phyloP scores from a whole-genome alignment of 2,113 vertebrate genomes.

The Prochilodus magdalenae region DNA sequence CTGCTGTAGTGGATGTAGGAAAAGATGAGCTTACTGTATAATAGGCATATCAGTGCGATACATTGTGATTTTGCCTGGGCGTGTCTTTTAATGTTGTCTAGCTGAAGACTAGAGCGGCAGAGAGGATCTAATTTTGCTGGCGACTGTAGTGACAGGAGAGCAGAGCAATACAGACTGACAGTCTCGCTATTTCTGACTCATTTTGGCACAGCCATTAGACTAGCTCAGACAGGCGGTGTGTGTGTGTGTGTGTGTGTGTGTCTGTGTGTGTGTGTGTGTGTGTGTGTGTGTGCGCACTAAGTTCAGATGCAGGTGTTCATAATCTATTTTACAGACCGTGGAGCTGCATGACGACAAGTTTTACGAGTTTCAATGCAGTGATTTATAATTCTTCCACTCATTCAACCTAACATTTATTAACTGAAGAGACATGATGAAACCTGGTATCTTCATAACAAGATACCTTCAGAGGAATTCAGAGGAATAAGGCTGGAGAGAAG shows the following conservation, averaged over 20 bases:
- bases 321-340: not conserved
- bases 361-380: not conserved
- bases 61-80: not conserved
- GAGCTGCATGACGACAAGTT: not conserved
- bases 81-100: constrained; percentile 18
- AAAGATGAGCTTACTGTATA: not conserved
- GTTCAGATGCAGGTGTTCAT: not conserved
- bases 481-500: too few species aligned
- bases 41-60: not conserved
- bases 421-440: not conserved
- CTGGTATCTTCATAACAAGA: not conserved
- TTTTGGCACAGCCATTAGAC: not conserved
- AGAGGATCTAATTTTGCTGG: constrained; percentile 1
- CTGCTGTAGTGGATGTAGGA: not conserved
- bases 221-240: not conserved
- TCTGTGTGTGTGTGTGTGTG: not conserved
- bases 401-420: not conserved
- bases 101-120: constrained; percentile 4
- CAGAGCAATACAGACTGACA: constrained; percentile 11
- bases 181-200: not conserved
- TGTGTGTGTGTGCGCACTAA: constrained; percentile 1
- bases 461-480: not conserved
- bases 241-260: too few species aligned
- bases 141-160: constrained; percentile 31
- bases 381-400: constrained; percentile 10